A percentile compares a stretch with the other conserved stretches of the same genome.
Conservation (phyloP, 1,140 invertebrate genomes). For the Drosophila insularis region DNA sequence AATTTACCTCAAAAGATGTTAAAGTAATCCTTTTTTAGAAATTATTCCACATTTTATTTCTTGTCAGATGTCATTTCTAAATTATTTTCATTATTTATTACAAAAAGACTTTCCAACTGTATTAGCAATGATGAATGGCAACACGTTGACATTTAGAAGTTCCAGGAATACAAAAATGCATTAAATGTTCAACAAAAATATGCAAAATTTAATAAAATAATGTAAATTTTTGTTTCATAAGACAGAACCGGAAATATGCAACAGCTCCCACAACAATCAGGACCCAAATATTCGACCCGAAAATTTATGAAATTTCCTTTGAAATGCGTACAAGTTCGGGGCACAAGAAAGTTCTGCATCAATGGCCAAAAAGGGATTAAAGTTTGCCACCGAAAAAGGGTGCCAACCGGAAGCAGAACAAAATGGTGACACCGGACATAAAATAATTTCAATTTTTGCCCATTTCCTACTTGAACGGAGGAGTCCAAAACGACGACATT, state of each 20-base stretch:
- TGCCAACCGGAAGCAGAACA: conserved; percentile 46
- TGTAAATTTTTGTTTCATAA: conserved; percentile 3
- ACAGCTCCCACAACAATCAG: conserved; percentile 32
- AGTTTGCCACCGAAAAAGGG: conserved; percentile 51
- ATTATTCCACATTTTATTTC: too few relatives aligned
- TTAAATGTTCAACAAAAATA: conserved; percentile 17
- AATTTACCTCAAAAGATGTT: too few relatives aligned
- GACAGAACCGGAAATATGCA: conserved; percentile 42
- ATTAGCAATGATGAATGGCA: background rate
- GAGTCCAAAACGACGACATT: conserved; percentile 13
- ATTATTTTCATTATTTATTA: background rate
- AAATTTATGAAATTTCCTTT: conserved; percentile 62
- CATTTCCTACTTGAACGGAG: conserved; percentile 51
- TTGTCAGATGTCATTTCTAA: background rate
- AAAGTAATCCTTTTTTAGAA: too few relatives aligned
- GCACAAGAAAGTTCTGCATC: conserved; percentile 59
- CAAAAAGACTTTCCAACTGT: background rate
- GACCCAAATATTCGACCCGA: conserved; percentile 42
- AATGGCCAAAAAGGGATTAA: conserved; percentile 54
- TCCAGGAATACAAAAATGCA: background rate
- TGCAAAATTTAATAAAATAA: conserved; percentile 33
- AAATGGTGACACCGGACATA: conserved; percentile 75
- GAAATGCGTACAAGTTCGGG: conserved; percentile 29
- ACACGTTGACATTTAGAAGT: background rate
- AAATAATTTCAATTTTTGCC: conserved; percentile 80